Conservation (phyloP, 2,113 vertebrate genomes). For the Amblyopsis rosae region DNA sequence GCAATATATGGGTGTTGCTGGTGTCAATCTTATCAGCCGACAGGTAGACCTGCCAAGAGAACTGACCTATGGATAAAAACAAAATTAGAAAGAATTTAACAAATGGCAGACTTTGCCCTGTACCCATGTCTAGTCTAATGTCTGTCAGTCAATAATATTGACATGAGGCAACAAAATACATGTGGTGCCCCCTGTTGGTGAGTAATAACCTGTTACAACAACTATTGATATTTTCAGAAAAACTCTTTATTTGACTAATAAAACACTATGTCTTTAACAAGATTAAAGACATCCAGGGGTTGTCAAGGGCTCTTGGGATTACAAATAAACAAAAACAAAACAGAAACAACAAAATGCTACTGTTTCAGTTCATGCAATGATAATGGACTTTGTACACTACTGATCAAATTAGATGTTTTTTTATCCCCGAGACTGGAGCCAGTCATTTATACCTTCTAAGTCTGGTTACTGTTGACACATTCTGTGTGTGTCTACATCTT, state of each 20-base stretch:
- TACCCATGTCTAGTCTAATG: not conserved
- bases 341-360: not conserved
- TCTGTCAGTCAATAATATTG: constrained; percentile 25
- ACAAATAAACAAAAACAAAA: not conserved
- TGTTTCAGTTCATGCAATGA: constrained; percentile 20
- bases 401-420: constrained; percentile 14
- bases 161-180: constrained; percentile 23
- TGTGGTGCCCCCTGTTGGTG: constrained; percentile 55
- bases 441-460: constrained; percentile 38
- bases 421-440: constrained; percentile 60
- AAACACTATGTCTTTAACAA: not conserved
- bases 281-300: not conserved
- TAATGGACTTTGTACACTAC: constrained; percentile 44
- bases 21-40: constrained; percentile 52
- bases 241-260: constrained; percentile 41
- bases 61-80: constrained; percentile 9
- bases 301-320: not conserved
- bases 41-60: not conserved
- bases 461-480: constrained; percentile 59
- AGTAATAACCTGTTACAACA: constrained; percentile 47
- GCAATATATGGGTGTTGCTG: constrained; percentile 30
- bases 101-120: too few relatives aligned
- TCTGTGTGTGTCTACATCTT: not conserved
- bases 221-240: constrained; percentile 60
- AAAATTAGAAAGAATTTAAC: not conserved